phyloP scores from a whole-genome alignment of 2,113 vertebrate species.

The Mirounga angustirostris region DNA sequence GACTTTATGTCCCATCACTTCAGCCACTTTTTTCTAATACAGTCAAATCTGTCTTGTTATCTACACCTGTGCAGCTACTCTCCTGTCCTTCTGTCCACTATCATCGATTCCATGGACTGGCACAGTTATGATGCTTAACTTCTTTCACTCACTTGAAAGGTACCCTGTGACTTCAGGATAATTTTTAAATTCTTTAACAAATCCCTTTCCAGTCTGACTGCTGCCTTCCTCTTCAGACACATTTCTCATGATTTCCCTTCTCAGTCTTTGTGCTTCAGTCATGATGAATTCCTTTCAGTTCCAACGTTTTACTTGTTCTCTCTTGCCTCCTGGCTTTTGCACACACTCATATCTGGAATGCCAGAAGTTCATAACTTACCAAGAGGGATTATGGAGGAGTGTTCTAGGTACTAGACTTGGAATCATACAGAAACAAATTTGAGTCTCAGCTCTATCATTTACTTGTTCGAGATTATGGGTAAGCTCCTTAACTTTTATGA shows the following conservation, averaged over 20 bases:
- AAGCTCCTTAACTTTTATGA: background rate
- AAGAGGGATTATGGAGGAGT: background rate
- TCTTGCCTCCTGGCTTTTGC: background rate
- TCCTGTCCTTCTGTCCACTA: background rate
- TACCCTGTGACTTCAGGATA: background rate
- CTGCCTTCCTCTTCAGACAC: slow-evolving; percentile 10
- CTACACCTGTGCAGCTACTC: background rate
- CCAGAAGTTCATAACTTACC: background rate
- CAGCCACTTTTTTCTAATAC: background rate
- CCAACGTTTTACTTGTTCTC: background rate
- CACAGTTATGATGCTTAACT: background rate
- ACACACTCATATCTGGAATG: background rate
- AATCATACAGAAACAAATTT: background rate
- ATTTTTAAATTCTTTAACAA: background rate
- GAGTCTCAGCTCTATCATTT: background rate
- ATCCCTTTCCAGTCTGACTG: background rate
- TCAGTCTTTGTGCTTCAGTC: background rate
- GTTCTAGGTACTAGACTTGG: background rate
- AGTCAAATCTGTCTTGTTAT: background rate
- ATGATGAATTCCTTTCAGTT: background rate
- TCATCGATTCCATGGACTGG: background rate
- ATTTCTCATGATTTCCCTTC: background rate
- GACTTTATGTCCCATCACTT: background rate
- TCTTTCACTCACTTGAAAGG: background rate
- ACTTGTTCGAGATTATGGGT: background rate